Conservation (phyloP, 2,888 invertebrate genomes). For the Crioceris asparagi region DNA sequence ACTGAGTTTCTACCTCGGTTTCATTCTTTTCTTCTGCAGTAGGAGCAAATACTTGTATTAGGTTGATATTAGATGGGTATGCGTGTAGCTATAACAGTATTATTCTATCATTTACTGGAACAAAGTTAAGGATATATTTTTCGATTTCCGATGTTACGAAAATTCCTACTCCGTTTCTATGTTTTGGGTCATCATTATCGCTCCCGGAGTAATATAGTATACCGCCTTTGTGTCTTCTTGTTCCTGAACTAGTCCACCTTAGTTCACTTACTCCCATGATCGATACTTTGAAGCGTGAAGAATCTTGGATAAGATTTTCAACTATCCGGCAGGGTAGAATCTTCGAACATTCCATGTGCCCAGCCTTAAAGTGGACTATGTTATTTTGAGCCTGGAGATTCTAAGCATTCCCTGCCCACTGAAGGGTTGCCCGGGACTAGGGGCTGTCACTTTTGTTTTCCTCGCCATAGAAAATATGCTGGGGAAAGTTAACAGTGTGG, state of each 20-base stretch:
- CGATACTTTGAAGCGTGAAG: too few relatives aligned
- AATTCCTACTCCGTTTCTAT: background rate
- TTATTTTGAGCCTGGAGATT: background rate
- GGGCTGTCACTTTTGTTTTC: background rate
- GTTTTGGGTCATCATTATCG: too few relatives aligned
- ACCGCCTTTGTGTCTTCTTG: background rate
- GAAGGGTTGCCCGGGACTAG: constrained; percentile 4
- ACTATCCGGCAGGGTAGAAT: background rate
- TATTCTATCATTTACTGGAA: background rate
- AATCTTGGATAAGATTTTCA: background rate
- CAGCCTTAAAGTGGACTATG: too few relatives aligned
- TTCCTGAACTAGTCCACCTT: too few relatives aligned
- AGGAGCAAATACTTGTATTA: constrained; percentile 1
- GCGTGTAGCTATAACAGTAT: background rate
- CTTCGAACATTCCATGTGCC: constrained; percentile 1
- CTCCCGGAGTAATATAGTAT: too few relatives aligned
- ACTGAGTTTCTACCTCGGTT: too few relatives aligned
- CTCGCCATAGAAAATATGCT: constrained; percentile 1
- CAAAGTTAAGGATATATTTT: background rate
- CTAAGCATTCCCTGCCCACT: constrained; percentile 2
- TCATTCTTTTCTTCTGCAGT: constrained; percentile 1
- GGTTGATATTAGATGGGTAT: background rate
- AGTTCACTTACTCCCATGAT: too few relatives aligned
- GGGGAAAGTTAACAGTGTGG: too few relatives aligned
- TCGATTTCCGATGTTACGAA: background rate